Conservation (phyloP, 2,113 vertebrate genomes). For the Crotalus horridus region DNA sequence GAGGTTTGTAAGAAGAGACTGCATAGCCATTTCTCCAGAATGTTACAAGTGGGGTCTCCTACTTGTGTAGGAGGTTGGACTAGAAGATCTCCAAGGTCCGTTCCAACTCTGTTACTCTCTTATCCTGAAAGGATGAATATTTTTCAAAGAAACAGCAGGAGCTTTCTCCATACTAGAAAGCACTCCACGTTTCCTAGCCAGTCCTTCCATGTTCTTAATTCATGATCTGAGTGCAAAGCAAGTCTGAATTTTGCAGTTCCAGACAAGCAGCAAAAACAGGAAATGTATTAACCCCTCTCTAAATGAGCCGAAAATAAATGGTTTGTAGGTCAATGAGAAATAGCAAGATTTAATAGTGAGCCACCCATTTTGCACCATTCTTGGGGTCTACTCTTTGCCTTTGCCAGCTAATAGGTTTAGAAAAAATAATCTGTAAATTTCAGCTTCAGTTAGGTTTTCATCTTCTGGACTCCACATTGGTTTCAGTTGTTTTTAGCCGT, state of each 20-base stretch:
- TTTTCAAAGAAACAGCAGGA: neutral
- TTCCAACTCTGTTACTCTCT: neutral
- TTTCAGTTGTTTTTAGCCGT: neutral
- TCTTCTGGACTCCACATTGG: neutral
- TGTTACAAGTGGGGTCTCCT: neutral
- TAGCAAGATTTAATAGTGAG: neutral
- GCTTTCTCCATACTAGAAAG: neutral
- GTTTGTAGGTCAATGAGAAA: neutral
- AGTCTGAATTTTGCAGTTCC: neutral
- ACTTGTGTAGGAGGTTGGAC: neutral
- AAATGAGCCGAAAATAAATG: neutral
- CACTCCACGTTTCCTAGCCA: neutral
- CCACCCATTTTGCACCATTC: neutral
- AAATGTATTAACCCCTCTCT: neutral
- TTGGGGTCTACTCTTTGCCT: neutral
- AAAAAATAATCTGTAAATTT: neutral
- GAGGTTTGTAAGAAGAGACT: neutral
- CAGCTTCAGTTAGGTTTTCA: neutral
- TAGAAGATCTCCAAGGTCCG: neutral
- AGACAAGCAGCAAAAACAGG: neutral
- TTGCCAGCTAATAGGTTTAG: neutral
- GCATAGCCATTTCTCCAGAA: neutral
- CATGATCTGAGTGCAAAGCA: neutral
- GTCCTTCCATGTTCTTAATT: neutral
- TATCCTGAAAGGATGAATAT: neutral